phyloP scores from a whole-genome alignment of 2,888 invertebrate genomes.

The Caradrina kadenii region DNA sequence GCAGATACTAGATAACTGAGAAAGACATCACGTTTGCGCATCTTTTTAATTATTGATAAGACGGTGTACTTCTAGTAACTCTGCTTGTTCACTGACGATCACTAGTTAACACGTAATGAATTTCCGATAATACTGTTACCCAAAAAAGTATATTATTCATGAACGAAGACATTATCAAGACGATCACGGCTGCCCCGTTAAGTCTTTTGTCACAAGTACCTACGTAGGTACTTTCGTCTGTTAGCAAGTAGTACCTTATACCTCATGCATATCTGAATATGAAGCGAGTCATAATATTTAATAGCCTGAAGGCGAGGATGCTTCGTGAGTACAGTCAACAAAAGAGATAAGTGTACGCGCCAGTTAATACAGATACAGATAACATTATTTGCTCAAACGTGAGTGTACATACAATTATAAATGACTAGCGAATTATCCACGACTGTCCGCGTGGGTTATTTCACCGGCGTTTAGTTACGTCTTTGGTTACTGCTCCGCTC shows the following conservation, averaged over 20 bases:
- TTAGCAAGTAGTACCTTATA: not conserved
- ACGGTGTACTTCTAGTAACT: no score
- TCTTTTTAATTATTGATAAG: no score
- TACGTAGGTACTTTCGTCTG: not conserved
- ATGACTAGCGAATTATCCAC: no score
- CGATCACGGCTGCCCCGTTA: not conserved
- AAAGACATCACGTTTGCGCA: no score
- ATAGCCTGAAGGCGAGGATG: not conserved
- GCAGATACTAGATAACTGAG: no score
- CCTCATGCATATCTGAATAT: not conserved
- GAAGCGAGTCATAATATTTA: not conserved
- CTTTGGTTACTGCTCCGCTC: no score
- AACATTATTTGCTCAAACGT: no score
- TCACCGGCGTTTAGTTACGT: no score
- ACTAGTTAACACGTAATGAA: not conserved
- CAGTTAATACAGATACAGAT: no score
- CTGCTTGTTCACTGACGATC: no score
- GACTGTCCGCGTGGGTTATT: no score
- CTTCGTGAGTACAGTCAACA: not conserved
- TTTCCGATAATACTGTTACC: not conserved
- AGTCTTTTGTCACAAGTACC: not conserved
- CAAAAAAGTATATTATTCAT: not conserved
- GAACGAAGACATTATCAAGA: not conserved
- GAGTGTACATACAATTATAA: no score
- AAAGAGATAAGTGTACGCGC: not conserved